Conservation (phyloP, 2,888 invertebrate genomes). For the Dicyrtoma fusca region DNA sequence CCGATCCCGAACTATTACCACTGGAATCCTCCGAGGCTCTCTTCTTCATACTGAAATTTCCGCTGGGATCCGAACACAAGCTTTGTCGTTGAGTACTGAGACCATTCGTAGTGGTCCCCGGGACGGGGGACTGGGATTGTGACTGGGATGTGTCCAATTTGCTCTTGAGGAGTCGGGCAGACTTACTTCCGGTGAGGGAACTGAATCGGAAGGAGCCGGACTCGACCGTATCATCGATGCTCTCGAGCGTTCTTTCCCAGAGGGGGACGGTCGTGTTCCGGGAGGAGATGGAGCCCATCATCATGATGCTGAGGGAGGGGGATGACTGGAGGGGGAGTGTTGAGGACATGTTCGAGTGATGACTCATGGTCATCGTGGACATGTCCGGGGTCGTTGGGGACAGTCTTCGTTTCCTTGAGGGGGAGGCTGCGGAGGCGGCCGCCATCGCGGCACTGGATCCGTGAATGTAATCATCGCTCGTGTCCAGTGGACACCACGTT, state of each 20-base stretch:
- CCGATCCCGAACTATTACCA: not conserved
- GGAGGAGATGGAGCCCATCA: slow-evolving; percentile 27
- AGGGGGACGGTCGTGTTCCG: slow-evolving; percentile 23
- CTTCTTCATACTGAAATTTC: slow-evolving; percentile 41
- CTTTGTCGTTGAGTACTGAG: not conserved
- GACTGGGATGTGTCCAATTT: slow-evolving; percentile 8
- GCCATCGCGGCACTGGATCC: not conserved
- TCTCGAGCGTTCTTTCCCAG: slow-evolving; percentile 31
- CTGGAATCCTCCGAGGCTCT: slow-evolving; percentile 7
- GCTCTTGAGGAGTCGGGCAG: slow-evolving; percentile 27
- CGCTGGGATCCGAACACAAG: slow-evolving; percentile 33
- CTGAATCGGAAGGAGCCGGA: slow-evolving; percentile 33
- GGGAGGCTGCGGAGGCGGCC: slow-evolving; percentile 24
- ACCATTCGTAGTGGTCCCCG: not conserved
- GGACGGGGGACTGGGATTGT: not conserved
- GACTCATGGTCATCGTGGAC: slow-evolving; percentile 15
- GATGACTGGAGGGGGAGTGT: slow-evolving; percentile 11
- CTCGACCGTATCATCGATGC: slow-evolving; percentile 31
- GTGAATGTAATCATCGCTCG: slow-evolving; percentile 18
- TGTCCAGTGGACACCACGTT: slow-evolving; percentile 62
- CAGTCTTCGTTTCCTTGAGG: slow-evolving; percentile 49
- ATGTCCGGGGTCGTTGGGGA: slow-evolving; percentile 36
- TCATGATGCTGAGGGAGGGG: slow-evolving; percentile 1
- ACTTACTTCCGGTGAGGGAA: slow-evolving; percentile 36
- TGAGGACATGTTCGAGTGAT: slow-evolving; percentile 34